These are phyloP conservation scores for Acipenser transmontanus DNA, from an alignment of 2,797 vertebrate genomes.

Conservation along the genomic window DNA sequence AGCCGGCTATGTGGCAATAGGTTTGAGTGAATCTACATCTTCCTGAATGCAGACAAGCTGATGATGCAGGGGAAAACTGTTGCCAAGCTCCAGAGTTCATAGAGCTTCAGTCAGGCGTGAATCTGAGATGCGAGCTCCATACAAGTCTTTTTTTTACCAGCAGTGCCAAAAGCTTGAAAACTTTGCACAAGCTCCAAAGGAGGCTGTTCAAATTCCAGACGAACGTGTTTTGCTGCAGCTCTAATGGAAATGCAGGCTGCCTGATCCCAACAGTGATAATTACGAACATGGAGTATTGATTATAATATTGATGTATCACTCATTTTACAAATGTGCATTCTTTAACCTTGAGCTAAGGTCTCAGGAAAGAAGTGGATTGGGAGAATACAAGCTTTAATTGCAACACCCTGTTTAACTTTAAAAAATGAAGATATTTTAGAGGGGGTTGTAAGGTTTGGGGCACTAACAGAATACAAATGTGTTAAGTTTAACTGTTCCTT, in stretches of 20 bases:
- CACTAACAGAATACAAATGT: constrained; percentile 42
- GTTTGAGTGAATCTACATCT: too few relatives aligned
- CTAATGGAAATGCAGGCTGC: constrained; percentile 54
- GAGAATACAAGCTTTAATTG: constrained; percentile 25
- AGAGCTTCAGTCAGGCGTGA: too few relatives aligned
- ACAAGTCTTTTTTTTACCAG: too few relatives aligned
- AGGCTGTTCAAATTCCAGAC: too few relatives aligned
- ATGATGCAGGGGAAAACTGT: too few relatives aligned
- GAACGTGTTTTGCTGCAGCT: too few relatives aligned
- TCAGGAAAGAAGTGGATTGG: constrained; percentile 24
- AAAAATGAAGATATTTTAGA: constrained; percentile 32
- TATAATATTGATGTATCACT: constrained; percentile 61
- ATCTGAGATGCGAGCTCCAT: too few relatives aligned
- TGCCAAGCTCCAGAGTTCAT: too few relatives aligned
- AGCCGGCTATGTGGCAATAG: too few relatives aligned
- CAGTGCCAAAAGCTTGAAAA: too few relatives aligned
- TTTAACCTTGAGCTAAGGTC: constrained; percentile 57
- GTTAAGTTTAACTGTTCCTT: constrained; percentile 27
- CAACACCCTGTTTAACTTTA: constrained; percentile 39
- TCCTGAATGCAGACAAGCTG: too few relatives aligned
- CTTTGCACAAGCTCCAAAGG: too few relatives aligned
- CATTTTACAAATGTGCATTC: constrained; percentile 55
- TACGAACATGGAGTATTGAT: constrained; percentile 68
- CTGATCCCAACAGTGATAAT: constrained; percentile 69
- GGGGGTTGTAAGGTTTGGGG: constrained; percentile 4